These are phyloP conservation scores for Lucilia cuprina DNA, from an alignment of 1,140 invertebrate genomes.

Conservation along the genomic window DNA sequence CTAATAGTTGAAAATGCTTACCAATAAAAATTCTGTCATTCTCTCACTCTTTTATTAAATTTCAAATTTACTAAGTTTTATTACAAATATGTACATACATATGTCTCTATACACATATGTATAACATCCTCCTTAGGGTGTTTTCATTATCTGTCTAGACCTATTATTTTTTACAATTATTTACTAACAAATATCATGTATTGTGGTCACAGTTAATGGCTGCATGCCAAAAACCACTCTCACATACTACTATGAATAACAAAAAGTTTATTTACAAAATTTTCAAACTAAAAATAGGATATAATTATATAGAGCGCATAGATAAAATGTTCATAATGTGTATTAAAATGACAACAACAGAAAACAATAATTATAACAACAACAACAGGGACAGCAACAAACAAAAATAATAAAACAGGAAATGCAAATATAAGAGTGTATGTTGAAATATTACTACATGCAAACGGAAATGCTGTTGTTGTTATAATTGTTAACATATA, in stretches of 20 bases:
- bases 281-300: slow-evolving; percentile 31
- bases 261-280: slow-evolving; percentile 22
- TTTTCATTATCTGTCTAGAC: background rate
- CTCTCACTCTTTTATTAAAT: no score
- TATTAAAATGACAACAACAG: slow-evolving; percentile 18
- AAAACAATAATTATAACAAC: background rate
- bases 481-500: background rate
- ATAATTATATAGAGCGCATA: slow-evolving; percentile 31
- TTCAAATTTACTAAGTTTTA: no score
- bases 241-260: background rate
- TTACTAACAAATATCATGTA: background rate
- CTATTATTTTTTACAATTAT: background rate
- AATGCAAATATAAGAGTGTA: slow-evolving; percentile 11
- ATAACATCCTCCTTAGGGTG: background rate
- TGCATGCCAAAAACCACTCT: slow-evolving; percentile 6
- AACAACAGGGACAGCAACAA: background rate
- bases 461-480: slow-evolving; percentile 8
- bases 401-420: background rate
- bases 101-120: no score
- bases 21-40: no score
- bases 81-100: no score
- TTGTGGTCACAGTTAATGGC: slow-evolving; percentile 16
- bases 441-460: background rate
- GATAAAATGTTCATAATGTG: slow-evolving; percentile 23
- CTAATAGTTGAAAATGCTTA: no score